phyloP scores from a whole-genome alignment of 37 sponge, comb jelly and placozoan species.

The Petrosia ficiformis region DNA sequence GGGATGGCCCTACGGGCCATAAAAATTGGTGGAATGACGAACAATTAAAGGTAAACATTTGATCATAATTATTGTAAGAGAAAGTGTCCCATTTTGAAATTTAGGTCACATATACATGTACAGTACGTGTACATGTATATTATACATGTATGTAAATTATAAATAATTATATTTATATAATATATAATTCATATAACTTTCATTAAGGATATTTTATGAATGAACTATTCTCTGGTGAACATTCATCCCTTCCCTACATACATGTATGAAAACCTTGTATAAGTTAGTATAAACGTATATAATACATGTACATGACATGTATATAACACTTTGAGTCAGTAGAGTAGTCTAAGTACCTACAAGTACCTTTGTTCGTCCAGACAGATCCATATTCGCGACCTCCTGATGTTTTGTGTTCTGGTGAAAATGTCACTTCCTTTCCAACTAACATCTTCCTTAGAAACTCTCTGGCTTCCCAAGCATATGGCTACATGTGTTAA shows the following conservation, averaged over 20 bases:
- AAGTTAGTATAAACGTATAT: not conserved
- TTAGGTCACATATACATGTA: not conserved
- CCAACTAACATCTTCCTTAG: slow-evolving; percentile 84
- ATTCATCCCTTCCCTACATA: too few species aligned
- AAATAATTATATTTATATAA: too few species aligned
- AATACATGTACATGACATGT: not conserved
- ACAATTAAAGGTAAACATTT: too few species aligned
- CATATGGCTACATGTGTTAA: slow-evolving; percentile 85
- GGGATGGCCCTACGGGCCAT: too few species aligned
- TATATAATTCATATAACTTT: too few species aligned
- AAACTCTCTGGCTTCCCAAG: slow-evolving; percentile 91
- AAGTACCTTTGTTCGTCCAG: slow-evolving; percentile 33
- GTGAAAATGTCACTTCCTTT: slow-evolving; percentile 81
- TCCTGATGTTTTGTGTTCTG: slow-evolving; percentile 61
- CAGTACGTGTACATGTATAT: not conserved
- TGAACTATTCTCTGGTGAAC: too few species aligned
- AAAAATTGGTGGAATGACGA: too few species aligned
- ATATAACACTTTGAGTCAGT: not conserved
- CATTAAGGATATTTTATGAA: too few species aligned
- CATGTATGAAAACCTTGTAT: not conserved
- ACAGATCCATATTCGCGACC: slow-evolving; percentile 59
- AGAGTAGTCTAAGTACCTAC: not conserved
- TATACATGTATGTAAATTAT: too few species aligned
- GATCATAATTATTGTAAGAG: too few species aligned
- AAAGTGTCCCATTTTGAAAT: too few species aligned